Conservation (phyloP, 2,888 invertebrate species). For the Trichopria drosophilae region DNA sequence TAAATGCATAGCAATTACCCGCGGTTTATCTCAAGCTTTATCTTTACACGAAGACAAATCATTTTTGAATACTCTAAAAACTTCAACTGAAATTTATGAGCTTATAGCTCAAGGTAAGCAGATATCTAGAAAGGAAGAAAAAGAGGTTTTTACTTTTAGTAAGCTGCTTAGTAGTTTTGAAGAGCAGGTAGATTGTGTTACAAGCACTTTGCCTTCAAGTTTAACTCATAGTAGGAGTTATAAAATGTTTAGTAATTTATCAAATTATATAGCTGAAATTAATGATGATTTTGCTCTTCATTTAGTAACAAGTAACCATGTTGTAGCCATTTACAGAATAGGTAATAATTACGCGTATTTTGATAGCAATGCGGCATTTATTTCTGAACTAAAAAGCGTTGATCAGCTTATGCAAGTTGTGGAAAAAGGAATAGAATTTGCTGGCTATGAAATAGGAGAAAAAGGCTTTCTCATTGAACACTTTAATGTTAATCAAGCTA, state of each 20-base stretch:
- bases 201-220: slow-evolving; percentile 14
- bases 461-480: slow-evolving; percentile 25
- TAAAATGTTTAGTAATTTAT: slow-evolving; percentile 19
- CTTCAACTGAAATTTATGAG: slow-evolving; percentile 34
- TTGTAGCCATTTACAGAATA: slow-evolving; percentile 26
- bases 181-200: slow-evolving; percentile 14
- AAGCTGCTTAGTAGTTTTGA: slow-evolving; percentile 30
- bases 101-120: slow-evolving; percentile 32
- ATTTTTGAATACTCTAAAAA: slow-evolving; percentile 31
- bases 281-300: slow-evolving; percentile 17
- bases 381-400: slow-evolving; percentile 35
- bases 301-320: slow-evolving; percentile 7
- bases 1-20: slow-evolving; percentile 25
- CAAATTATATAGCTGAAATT: slow-evolving; percentile 21
- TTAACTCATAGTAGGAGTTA: slow-evolving; percentile 9
- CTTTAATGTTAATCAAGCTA: slow-evolving; percentile 23
- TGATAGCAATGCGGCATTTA: slow-evolving; percentile 32
- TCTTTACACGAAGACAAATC: slow-evolving; percentile 27
- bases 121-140: slow-evolving; percentile 30
- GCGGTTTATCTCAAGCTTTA: slow-evolving; percentile 31
- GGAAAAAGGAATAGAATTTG: slow-evolving; percentile 20
- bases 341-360: slow-evolving; percentile 34
- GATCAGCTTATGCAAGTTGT: slow-evolving; percentile 32
- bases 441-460: slow-evolving; percentile 22
- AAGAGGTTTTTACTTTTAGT: slow-evolving; percentile 32